Evolutionary conservation across 1,140 invertebrate genomes (phyloP), one percentile per base, ranked within the genome.

Genomic region (Colletes latitarsis): DNA sequence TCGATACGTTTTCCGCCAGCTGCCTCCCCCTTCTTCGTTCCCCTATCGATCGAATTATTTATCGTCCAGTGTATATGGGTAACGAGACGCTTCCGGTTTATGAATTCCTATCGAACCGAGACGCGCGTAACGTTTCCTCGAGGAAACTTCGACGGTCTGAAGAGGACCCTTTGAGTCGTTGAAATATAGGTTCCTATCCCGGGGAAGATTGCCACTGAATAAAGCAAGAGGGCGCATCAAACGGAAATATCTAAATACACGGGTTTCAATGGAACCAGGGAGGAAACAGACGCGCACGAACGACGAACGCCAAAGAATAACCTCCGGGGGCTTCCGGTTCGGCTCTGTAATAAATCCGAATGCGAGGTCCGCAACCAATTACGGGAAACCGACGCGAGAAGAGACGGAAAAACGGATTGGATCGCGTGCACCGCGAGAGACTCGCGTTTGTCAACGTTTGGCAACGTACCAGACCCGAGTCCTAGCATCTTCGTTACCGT

Each of bases 71-170:
- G 73, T 75, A 67, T 46, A 60, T 39, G 52, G 57, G 63, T 82
- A 71, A 75, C 62, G 72, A 85, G 78, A 85, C 75, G 81, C 78
- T 82, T 85, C 69, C 67, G 57, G 58, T 73, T 84, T 84, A 74
- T 67, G 82, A 84, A 84, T 84, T 80, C 72, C 66, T 82, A 81
- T 72, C 82, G 82, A 82, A 84, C 82, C 77, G 71, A 60, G 68
- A 52, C 72, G 76, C 72, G 76, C 57, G 57, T 49, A 49, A 62
- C 76, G 14, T 15, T 19, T 41, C 58, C 30, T 15, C 76, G 57
- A 49, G 19, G 41, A 49, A 76, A 58, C 41, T 68, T 68, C 39
- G 64, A 8, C n/a, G 19, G 52, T 39, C 19, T 12, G 41, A 43
- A 52, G 15, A 8, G 4, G 14, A 41, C 52, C 74, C 64, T 76